phyloP scores from a whole-genome alignment of 2,888 invertebrate species.

The Ormyrus nitidulus region DNA sequence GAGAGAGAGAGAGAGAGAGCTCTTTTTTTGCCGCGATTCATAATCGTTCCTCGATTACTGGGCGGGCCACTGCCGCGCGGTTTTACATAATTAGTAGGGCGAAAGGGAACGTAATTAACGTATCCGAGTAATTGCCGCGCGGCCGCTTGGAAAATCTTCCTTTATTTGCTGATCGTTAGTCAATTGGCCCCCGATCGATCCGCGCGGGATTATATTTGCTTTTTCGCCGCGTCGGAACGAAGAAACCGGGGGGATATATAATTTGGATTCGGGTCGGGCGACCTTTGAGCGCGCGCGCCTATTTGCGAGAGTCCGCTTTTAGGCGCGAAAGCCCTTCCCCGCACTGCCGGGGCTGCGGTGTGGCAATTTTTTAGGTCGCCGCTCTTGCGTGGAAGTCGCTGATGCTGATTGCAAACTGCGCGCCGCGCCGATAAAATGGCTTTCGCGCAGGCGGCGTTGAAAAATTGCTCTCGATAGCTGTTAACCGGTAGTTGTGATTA shows the following conservation, averaged over 20 bases:
- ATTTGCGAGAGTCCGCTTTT: conserved; percentile 37
- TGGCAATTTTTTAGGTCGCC: conserved; percentile 32
- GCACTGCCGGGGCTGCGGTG: conserved; percentile 3
- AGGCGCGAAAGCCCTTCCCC: conserved; percentile 19
- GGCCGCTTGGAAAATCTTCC: conserved; percentile 38
- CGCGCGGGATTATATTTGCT: neutral
- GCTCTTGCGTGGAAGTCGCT: neutral
- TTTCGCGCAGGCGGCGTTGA: no score
- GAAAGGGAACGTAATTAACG: conserved; percentile 15
- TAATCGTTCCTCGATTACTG: conserved; percentile 25
- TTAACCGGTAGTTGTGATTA: no score
- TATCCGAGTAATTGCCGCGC: conserved; percentile 41
- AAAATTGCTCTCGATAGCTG: no score
- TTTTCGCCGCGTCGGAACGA: neutral
- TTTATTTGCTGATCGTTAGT: conserved; percentile 45
- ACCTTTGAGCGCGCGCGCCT: conserved; percentile 35
- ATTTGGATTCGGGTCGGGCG: conserved; percentile 41
- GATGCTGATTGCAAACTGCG: conserved; percentile 7
- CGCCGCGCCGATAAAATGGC: no score
- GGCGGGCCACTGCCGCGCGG: neutral
- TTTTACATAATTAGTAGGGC: neutral
- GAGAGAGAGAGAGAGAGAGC: no score
- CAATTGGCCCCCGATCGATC: conserved; percentile 37
- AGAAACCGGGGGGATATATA: conserved; percentile 8
- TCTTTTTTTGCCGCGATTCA: conserved; percentile 9